Percentiles rank a stretch among this genome's conserved stretches.
These are phyloP conservation scores for silkworm (Bombyx mori) DNA, from an alignment of 1,140 invertebrate species.

Conservation along the genomic window ASM3026992v2 NC_085117.1:18597001-18597500, in stretches of 20 bases:
- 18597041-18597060: slow-evolving; percentile 18
- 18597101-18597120: slow-evolving; percentile 7
- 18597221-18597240: slow-evolving; percentile 18
- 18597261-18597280: background rate
- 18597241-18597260: background rate
- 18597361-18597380: background rate
- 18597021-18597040: slow-evolving; percentile 15
- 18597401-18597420: background rate
- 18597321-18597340: background rate
- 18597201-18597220: slow-evolving; percentile 14
- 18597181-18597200: background rate
- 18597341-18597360: slow-evolving; percentile 1
- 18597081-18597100: slow-evolving; percentile 18
- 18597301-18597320: background rate
- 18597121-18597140: background rate
- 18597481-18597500: slow-evolving; percentile 4
- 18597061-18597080: slow-evolving; percentile 10
- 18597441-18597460: background rate
- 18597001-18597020: slow-evolving; percentile 12
- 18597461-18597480: background rate
- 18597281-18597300: background rate
- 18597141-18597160: background rate
- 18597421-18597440: slow-evolving; percentile 1
- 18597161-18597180: background rate
- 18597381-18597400: background rate